A percentile compares a stretch with the other conserved stretches of the same genome.
Conservation (phyloP, 2,888 invertebrate species). For the Agrotis clavis region DNA sequence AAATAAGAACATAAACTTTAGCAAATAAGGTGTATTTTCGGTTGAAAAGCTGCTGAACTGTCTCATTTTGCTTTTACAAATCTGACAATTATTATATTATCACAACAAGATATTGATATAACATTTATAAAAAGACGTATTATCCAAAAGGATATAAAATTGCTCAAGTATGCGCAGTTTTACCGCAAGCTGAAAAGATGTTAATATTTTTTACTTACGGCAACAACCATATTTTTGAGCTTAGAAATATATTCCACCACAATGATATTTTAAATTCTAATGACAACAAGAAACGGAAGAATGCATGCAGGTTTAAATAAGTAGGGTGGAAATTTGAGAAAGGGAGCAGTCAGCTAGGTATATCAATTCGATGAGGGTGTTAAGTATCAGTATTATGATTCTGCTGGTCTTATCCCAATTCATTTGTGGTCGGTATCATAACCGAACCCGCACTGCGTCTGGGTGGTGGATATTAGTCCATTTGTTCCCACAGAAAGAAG, state of each 20-base stretch:
- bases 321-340: background rate
- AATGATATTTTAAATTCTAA: background rate
- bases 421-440: too few species aligned
- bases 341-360: background rate
- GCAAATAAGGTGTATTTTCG: too few species aligned
- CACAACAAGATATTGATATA: slow-evolving; percentile 33
- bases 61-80: too few species aligned
- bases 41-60: too few species aligned
- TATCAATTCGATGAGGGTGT: too few species aligned
- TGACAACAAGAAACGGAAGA: slow-evolving; percentile 15
- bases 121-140: slow-evolving; percentile 33
- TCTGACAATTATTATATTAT: background rate
- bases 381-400: too few species aligned
- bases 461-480: too few species aligned
- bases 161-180: background rate
- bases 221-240: slow-evolving; percentile 21
- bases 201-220: background rate
- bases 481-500: too few species aligned
- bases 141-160: slow-evolving; percentile 41
- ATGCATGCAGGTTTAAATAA: slow-evolving; percentile 13
- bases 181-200: background rate
- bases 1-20: too few species aligned
- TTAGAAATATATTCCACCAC: background rate
- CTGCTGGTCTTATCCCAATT: too few species aligned
- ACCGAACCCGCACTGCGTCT: too few species aligned